Conservation (phyloP, 2,888 invertebrate species). For the Andrena camellia region DNA sequence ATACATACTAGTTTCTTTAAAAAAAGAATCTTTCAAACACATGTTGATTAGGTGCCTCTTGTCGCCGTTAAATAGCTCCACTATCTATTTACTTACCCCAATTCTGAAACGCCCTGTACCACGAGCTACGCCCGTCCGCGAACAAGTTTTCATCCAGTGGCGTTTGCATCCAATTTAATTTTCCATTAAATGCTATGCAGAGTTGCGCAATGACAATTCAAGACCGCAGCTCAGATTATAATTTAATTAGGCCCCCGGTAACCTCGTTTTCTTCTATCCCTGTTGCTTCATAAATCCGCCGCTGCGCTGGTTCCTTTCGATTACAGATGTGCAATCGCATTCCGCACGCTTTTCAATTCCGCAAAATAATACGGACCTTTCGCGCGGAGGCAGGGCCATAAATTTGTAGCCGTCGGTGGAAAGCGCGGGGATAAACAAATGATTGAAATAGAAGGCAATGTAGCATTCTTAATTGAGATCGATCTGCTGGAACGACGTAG, state of each 20-base stretch:
- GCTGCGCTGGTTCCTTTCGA: constrained; percentile 13
- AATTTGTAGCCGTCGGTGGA: constrained; percentile 7
- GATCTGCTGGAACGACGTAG: constrained; percentile 40
- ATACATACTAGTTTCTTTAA: neutral
- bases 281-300: constrained; percentile 33
- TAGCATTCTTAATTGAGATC: constrained; percentile 48
- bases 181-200: neutral
- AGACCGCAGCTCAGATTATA: constrained; percentile 9
- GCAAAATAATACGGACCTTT: constrained; percentile 28
- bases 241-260: constrained; percentile 40
- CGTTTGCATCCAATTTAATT: neutral
- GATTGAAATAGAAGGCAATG: constrained; percentile 45
- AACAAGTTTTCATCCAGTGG: neutral
- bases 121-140: neutral
- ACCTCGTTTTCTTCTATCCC: constrained; percentile 31
- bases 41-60: neutral
- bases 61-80: neutral
- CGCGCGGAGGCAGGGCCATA: constrained; percentile 16
- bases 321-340: constrained; percentile 25
- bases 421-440: constrained; percentile 48
- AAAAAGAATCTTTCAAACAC: neutral
- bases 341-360: constrained; percentile 19
- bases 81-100: neutral
- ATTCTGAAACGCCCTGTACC: constrained; percentile 7
- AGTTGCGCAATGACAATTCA: constrained; percentile 1